These are phyloP conservation scores for Gryllus longicercus DNA, from an alignment of 2,888 invertebrate species.

Conservation along the genomic window DNA sequence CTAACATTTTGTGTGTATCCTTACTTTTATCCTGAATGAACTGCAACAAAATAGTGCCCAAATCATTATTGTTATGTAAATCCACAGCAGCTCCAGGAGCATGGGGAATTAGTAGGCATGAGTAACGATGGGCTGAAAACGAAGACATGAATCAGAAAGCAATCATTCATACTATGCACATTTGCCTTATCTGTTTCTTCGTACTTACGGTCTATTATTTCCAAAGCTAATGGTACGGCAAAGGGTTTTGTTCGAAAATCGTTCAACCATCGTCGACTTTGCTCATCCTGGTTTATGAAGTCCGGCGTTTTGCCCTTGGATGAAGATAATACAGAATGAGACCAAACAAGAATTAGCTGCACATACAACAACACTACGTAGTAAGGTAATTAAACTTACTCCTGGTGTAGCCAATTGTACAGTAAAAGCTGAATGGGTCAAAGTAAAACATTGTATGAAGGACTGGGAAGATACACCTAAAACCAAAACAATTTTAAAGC, in stretches of 20 bases:
- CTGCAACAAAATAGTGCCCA: conserved; percentile 46
- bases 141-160: background rate
- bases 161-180: background rate
- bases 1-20: conserved; percentile 27
- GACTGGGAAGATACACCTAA: conserved; percentile 49
- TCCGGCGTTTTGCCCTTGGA: conserved; percentile 37
- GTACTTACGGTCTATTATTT: conserved; percentile 47
- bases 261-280: conserved; percentile 48
- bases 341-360: background rate
- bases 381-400: conserved; percentile 38
- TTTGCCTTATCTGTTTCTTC: background rate
- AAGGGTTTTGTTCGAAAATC: conserved; percentile 49
- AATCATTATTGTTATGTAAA: conserved; percentile 44
- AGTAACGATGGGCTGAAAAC: conserved; percentile 47
- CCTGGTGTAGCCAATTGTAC: conserved; percentile 49
- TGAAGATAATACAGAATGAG: background rate
- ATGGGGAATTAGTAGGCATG: conserved; percentile 48
- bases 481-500: conserved; percentile 30
- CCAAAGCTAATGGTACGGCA: conserved; percentile 47
- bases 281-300: conserved; percentile 48
- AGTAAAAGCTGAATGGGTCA: conserved; percentile 47
- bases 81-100: conserved; percentile 48
- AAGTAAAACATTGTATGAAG: conserved; percentile 48
- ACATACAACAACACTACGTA: background rate
- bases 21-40: conserved; percentile 50